phyloP scores from a whole-genome alignment of 2,797 vertebrate species.

The Dicrostonyx torquatus region DNA sequence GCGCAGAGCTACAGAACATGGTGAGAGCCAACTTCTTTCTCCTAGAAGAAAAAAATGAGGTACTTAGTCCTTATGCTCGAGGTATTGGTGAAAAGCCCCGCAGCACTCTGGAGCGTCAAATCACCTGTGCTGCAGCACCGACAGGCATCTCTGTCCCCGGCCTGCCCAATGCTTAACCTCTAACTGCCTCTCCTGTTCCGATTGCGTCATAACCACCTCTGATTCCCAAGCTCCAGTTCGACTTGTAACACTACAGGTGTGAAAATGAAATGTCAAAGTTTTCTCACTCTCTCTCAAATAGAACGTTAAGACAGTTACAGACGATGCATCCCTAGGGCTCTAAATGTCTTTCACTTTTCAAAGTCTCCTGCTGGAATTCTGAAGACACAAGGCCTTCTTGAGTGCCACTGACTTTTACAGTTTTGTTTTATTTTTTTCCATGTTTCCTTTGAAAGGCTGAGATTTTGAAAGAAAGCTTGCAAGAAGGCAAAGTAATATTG shows the following conservation, averaged over 20 bases:
- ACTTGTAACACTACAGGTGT: slow-evolving; percentile 78
- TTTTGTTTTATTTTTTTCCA: background rate
- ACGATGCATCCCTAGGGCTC: slow-evolving; percentile 47
- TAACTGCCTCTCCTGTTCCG: background rate
- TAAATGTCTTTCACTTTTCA: slow-evolving; percentile 77
- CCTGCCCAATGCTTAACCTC: accelerated
- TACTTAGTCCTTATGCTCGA: background rate
- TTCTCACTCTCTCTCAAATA: slow-evolving; percentile 71
- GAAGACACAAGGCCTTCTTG: background rate
- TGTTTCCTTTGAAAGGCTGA: slow-evolving; percentile 42
- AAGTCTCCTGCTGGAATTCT: slow-evolving; percentile 63
- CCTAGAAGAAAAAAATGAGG: background rate
- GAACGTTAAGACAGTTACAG: slow-evolving; percentile 62
- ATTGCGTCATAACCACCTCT: slow-evolving; percentile 53
- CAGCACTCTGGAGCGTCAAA: background rate
- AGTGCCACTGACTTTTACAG: slow-evolving; percentile 11
- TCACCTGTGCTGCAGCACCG: background rate
- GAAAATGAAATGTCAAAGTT: slow-evolving; percentile 78
- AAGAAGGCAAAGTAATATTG: slow-evolving; percentile 27
- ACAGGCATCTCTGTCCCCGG: accelerated
- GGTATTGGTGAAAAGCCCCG: background rate
- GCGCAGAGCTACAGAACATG: no score
- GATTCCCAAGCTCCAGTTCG: slow-evolving; percentile 32
- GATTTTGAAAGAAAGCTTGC: slow-evolving; percentile 8
- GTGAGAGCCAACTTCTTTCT: background rate